These are phyloP conservation scores for Camarhynchus parvulus DNA, from an alignment of 2,113 vertebrate species.

Conservation along the genomic window DNA sequence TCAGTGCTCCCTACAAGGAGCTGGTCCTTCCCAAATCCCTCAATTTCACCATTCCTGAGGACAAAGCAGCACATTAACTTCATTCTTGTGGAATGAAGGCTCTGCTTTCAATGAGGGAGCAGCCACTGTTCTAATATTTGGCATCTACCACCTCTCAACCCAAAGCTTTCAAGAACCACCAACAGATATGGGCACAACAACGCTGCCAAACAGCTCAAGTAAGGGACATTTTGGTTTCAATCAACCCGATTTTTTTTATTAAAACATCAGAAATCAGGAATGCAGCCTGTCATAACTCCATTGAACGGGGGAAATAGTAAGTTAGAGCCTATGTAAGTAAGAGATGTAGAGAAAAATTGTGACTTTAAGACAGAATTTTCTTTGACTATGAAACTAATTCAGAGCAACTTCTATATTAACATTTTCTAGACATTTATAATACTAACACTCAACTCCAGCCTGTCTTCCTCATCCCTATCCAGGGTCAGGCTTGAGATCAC, in stretches of 20 bases:
- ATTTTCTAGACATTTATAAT: not conserved
- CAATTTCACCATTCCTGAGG: not conserved
- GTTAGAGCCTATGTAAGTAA: not conserved
- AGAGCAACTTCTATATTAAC: not conserved
- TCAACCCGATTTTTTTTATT: not conserved
- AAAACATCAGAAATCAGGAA: not conserved
- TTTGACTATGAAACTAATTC: not conserved
- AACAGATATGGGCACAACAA: not conserved
- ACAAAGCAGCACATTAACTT: not conserved
- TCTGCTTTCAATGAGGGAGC: not conserved
- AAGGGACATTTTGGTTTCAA: not conserved
- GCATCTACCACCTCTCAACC: not conserved
- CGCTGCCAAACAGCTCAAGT: not conserved
- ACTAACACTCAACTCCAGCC: not conserved
- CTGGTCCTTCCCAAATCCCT: not conserved
- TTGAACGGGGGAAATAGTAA: not conserved
- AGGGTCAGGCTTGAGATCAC: not conserved
- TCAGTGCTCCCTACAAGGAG: not conserved
- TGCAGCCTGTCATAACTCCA: not conserved
- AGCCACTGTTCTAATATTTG: not conserved
- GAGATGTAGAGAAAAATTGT: not conserved
- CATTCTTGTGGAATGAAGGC: not conserved
- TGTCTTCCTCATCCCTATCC: not conserved
- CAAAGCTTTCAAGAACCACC: slow-evolving; percentile 12
- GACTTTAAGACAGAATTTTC: not conserved